Evolutionary conservation across 1,140 invertebrate genomes (phyloP).

Genomic region (Drosophila serrata): DNA sequence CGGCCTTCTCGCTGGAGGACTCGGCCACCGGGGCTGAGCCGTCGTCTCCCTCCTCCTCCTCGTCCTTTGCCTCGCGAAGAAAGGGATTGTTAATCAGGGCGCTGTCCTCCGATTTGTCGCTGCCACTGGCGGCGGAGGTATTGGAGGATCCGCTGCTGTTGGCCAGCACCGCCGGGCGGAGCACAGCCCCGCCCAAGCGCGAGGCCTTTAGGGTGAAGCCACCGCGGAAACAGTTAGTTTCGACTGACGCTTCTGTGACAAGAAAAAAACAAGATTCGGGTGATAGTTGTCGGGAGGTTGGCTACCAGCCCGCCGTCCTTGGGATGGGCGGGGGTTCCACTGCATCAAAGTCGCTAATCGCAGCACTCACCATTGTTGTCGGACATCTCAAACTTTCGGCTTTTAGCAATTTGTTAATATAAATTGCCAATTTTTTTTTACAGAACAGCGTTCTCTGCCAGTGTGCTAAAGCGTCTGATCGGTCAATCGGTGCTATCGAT

Average conservation of each 20-base stretch:
- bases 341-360: background rate
- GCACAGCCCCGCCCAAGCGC: conserved; percentile 71
- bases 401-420: conserved; percentile 39
- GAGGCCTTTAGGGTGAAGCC: conserved; percentile 79
- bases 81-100: conserved; percentile 63
- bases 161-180: conserved; percentile 68
- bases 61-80: conserved; percentile 60
- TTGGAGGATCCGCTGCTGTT: conserved; percentile 56
- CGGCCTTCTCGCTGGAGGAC: conserved; percentile 46
- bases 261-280: conserved; percentile 51
- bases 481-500: conserved; percentile 26
- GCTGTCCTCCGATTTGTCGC: conserved; percentile 52
- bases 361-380: conserved; percentile 79
- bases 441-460: conserved; percentile 71
- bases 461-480: conserved; percentile 15
- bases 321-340: no score
- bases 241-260: conserved; percentile 78
- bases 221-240: conserved; percentile 80
- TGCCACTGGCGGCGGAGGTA: conserved; percentile 39
- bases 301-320: background rate
- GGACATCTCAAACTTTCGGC: conserved; percentile 63
- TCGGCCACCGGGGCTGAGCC: conserved; percentile 27
- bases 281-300: conserved; percentile 16
- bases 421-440: conserved; percentile 55
- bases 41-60: conserved; percentile 60